Evolutionary conservation across 2,113 vertebrate species (phyloP), one percentile per base, ranked within the genome.

Genomic region (Lipotes vexillifer): DNA sequence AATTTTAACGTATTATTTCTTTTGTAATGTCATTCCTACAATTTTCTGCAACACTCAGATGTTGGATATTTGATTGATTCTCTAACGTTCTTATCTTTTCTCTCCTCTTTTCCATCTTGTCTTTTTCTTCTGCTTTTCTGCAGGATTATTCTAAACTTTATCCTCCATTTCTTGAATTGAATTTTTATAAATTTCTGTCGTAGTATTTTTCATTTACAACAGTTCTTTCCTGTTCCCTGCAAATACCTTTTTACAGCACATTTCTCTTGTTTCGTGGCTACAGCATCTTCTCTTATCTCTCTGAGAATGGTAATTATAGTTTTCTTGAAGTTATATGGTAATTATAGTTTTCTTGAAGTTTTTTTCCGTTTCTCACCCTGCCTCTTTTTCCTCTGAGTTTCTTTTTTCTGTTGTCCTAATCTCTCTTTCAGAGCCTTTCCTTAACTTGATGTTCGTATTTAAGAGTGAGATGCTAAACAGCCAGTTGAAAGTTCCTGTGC

Each of bases 1-100:
- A 93, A 78, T 33, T 21, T 44, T 81, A 55, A 49, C 65, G 66
- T 80, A 71, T 94, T 85, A 31, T 91, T 91, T 96, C 33, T 94
- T 83, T 49, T 17, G 13, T 65, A 41, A 85, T 68, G 71, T 59
- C 29, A 46, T 93, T 77, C 36, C 31, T 6, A n/a, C 3, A 69
- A 1, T 29, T 72, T 86, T 36, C 29, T 38, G 20, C 31, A 80
- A 59, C 18, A 55, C 12, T 88, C 27, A 49, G 49, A 14, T 61
- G 14, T 49, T 83, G 21, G 59, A 31, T 23, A 86, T 78, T 94
- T 71, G 10, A 21, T 41, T 63, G 69, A 85, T 82, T 61, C 14
- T 74, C 3, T 66, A 61, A 38, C 61, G 33, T 63, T 65, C 52
- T 84, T 41, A 66, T 55, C 6, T 88, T 93, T 90, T 72, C 11